phyloP scores from a whole-genome alignment of 1,140 invertebrate genomes.

The Calephelis nemesis region DNA sequence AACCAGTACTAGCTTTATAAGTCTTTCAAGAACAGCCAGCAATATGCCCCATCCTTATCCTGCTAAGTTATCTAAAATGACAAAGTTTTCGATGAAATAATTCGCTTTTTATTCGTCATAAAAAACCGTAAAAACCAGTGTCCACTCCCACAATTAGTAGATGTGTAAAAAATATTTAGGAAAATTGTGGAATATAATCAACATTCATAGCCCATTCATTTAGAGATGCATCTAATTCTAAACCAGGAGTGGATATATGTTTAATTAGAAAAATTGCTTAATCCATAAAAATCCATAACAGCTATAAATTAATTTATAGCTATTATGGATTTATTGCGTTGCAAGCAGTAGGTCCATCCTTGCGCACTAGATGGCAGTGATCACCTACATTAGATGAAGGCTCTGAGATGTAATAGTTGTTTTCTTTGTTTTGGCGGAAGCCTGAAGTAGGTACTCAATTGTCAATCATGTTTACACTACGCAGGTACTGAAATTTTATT shows the following conservation, averaged over 20 bases:
- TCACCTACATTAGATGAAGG: too few species aligned
- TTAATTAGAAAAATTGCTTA: too few species aligned
- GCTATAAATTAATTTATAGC: too few species aligned
- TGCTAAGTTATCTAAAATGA: background rate
- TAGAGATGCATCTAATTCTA: slow-evolving; percentile 14
- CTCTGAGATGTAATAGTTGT: too few species aligned
- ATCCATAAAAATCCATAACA: too few species aligned
- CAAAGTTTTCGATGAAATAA: background rate
- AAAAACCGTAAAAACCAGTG: slow-evolving; percentile 26
- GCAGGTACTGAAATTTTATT: too few species aligned
- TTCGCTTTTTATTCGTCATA: slow-evolving; percentile 24
- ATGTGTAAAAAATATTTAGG: slow-evolving; percentile 23
- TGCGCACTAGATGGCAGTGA: too few species aligned
- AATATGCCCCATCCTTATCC: slow-evolving; percentile 23
- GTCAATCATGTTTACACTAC: too few species aligned
- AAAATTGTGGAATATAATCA: slow-evolving; percentile 22
- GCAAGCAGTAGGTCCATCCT: too few species aligned
- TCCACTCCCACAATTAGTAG: slow-evolving; percentile 23
- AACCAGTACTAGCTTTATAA: slow-evolving; percentile 22
- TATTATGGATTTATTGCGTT: too few species aligned
- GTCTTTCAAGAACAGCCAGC: slow-evolving; percentile 20
- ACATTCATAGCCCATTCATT: slow-evolving; percentile 18
- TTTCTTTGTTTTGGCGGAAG: too few species aligned
- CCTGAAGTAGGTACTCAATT: too few species aligned
- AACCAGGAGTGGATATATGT: slow-evolving; percentile 13